A percentile compares a stretch with the other conserved stretches of the same genome.
Evolutionary conservation across 2,113 vertebrate genomes (phyloP).

Genomic region (Rhegmatorhina hoffmannsi): DNA sequence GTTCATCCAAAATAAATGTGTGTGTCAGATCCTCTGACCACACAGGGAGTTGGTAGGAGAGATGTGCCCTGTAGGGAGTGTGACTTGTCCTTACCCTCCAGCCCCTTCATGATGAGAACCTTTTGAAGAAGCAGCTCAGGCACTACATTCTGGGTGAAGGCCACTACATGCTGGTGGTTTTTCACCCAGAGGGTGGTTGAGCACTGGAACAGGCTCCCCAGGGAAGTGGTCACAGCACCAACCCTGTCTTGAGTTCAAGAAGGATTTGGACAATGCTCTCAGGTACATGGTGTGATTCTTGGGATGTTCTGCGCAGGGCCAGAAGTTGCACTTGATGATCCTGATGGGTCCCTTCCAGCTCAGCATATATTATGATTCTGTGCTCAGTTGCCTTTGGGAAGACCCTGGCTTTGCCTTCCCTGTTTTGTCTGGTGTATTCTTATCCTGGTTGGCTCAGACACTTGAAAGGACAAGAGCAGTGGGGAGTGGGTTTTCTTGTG

Average conservation of each 20-base stretch:
- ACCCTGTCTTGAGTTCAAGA: neutral
- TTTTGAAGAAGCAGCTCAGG: neutral
- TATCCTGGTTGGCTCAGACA: neutral
- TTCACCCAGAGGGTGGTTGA: neutral
- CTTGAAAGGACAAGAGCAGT: neutral
- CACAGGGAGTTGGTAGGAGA: neutral
- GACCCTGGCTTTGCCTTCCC: neutral
- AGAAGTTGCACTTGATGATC: neutral
- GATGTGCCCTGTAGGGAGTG: neutral
- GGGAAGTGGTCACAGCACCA: neutral
- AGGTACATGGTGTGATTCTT: neutral
- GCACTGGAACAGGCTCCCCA: neutral
- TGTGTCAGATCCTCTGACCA: neutral
- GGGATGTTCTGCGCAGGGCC: neutral
- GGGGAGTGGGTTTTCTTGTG: neutral
- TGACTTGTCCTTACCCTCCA: neutral
- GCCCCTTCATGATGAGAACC: neutral
- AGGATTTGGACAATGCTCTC: neutral
- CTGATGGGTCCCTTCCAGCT: neutral
- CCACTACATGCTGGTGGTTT: neutral
- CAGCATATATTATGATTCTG: neutral
- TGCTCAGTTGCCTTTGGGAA: neutral
- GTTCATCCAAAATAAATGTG: neutral
- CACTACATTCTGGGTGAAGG: neutral
- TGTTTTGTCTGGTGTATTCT: neutral